Base-by-base conservation (phyloP, 2,888 invertebrate genomes). In the Pyrgus malvae region DNA sequence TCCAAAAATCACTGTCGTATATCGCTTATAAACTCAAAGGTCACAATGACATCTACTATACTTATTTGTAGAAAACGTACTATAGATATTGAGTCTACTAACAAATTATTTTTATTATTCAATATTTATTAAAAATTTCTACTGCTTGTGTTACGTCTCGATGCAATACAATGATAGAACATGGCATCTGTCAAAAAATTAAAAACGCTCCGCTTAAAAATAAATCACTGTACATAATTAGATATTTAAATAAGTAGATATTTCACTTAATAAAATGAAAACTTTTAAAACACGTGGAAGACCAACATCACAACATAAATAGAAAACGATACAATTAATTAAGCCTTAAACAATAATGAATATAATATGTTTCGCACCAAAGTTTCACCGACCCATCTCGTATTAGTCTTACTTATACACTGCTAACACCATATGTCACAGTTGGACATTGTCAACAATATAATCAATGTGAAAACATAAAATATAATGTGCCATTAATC, bases 241-340 rank as follows among this genome's bases (percentile, higher is more conserved):
- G 68, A 78, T 75, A 78, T 74, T 69, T 67, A 80, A 80, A 82
- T 84, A 83, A 78, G 75, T 78, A 84, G 77, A 78, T 76, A 73
- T 73, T 40, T 67, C 65, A 68, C 78, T 79, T 77, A 76, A 77
- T 76, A 76, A 78, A 62, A 80, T 70, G 72, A 77, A 76, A 74
- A 70, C 23, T 44, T 72, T 74, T 72, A 66, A 80, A 80, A 83
- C 74, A 77, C 70, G 70, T 90, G 90, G 90, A 90, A 90, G 90
- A 89, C 90, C 74, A 80, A 88, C 82, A 89, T 90, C 90, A 90
- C 89, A 89, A 89, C 84, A 84, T 83, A 89, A 89, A 88, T 82
- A 81, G 73, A 82, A 81, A 85, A 82, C 72, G 69, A 81, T 76
- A 80, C 70, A 76, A 77, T 74, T 77, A 69, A 73, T 66, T 70